These are phyloP conservation scores for Aproaerema taeniolella DNA, from an alignment of 2,888 invertebrate genomes.

Conservation along the genomic window DNA sequence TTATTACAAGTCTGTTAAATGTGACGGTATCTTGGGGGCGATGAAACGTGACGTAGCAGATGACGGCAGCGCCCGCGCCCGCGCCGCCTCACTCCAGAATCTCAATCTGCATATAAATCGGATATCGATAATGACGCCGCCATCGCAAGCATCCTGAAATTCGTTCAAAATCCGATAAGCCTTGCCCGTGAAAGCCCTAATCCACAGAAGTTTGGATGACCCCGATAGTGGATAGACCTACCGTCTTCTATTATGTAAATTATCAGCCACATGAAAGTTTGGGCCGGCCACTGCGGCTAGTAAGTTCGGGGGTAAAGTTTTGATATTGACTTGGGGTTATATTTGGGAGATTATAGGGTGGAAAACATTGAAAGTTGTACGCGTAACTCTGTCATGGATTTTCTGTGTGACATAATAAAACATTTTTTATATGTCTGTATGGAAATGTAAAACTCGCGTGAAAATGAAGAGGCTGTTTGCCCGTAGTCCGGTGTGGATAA, in stretches of 20 bases:
- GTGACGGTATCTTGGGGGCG: conserved; percentile 22
- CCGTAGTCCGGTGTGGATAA: conserved; percentile 52
- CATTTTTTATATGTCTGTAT: conserved; percentile 14
- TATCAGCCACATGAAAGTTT: conserved; percentile 71
- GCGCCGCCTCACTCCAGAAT: conserved; percentile 43
- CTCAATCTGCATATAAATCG: conserved; percentile 77
- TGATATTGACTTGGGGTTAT: conserved; percentile 52
- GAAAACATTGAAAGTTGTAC: neutral
- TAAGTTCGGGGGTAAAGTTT: conserved; percentile 65
- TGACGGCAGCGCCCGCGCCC: conserved; percentile 29
- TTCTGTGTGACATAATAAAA: neutral
- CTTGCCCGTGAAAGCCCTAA: conserved; percentile 68
- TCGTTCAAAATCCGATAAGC: conserved; percentile 74
- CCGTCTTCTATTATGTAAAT: conserved; percentile 75
- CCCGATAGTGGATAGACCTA: conserved; percentile 71
- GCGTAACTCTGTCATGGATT: too few relatives aligned
- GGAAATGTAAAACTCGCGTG: conserved; percentile 42
- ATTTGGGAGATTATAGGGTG: too few relatives aligned
- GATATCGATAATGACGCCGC: conserved; percentile 74
- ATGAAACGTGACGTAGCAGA: conserved; percentile 13
- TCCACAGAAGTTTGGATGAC: conserved; percentile 72
- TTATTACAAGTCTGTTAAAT: too few relatives aligned
- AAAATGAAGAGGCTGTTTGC: conserved; percentile 52
- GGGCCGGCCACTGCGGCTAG: conserved; percentile 56
- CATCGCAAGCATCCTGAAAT: conserved; percentile 70